Evolutionary conservation across 23 tunicate genomes (phyloP).

Genomic region (Styela clava): DNA sequence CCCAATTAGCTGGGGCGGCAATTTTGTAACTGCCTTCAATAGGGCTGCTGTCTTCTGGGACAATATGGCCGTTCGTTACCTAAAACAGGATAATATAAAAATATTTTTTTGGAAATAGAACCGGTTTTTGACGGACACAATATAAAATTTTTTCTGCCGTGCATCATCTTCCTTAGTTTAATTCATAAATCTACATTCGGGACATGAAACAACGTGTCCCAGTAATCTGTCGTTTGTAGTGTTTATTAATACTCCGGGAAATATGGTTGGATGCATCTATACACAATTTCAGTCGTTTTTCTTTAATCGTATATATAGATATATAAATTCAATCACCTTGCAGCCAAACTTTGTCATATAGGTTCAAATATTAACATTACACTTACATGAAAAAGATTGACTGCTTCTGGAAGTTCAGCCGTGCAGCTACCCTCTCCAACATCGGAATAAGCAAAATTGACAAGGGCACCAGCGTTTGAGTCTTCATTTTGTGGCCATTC

Average conservation of each 20-base stretch:
- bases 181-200: background rate
- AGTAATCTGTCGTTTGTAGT: background rate
- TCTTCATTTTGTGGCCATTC: constrained; percentile 24
- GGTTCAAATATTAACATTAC: background rate
- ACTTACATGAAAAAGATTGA: constrained; percentile 22
- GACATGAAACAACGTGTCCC: background rate
- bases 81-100: too few species aligned
- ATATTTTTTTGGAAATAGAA: too few species aligned
- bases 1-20: constrained; percentile 29
- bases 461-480: constrained; percentile 15
- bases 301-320: too few species aligned
- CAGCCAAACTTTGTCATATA: too few species aligned
- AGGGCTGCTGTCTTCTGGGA: constrained; percentile 24
- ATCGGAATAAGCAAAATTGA: constrained; percentile 1
- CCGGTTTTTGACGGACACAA: background rate
- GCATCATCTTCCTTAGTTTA: too few species aligned
- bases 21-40: constrained; percentile 20
- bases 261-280: too few species aligned
- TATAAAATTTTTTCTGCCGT: background rate
- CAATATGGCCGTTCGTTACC: constrained; percentile 28
- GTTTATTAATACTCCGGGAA: background rate
- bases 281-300: background rate
- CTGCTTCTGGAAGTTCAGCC: constrained; percentile 5
- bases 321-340: too few species aligned
- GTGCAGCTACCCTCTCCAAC: constrained; percentile 8